Percentiles rank a stretch among this genome's conserved stretches.
Conservation (phyloP, 2,888 invertebrate genomes). For the Stictocephala bisonia region DNA sequence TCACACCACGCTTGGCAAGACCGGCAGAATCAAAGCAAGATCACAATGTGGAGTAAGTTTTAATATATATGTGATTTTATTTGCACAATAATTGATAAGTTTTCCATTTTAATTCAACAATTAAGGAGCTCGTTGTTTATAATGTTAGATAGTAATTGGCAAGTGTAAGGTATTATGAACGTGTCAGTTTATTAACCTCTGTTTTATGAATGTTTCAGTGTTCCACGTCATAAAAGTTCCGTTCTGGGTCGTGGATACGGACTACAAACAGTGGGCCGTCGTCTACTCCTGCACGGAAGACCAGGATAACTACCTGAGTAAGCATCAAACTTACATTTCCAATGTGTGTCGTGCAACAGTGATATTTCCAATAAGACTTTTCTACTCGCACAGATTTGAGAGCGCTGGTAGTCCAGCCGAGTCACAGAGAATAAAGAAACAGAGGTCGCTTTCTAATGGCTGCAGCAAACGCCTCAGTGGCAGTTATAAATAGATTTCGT, state of each 20-base stretch:
- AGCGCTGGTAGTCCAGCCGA: no score
- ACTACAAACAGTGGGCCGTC: constrained; percentile 29
- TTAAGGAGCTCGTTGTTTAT: background rate
- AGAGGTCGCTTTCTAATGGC: no score
- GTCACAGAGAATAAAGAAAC: no score
- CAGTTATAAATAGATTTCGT: no score
- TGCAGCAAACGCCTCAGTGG: no score
- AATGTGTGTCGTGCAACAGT: no score
- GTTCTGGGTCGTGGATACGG: constrained; percentile 41
- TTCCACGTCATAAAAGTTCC: constrained; percentile 37
- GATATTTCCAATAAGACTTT: no score
- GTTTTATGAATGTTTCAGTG: constrained; percentile 31
- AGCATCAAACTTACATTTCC: no score
- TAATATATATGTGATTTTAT: background rate
- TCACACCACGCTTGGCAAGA: constrained; percentile 27
- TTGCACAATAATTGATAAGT: background rate
- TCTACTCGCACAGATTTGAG: no score
- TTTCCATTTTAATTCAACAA: no score
- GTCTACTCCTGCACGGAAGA: constrained; percentile 32
- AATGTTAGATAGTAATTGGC: background rate
- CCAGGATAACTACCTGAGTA: constrained; percentile 10
- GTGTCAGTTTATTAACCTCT: no score
- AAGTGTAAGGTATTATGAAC: no score
- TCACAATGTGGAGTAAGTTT: constrained; percentile 32
- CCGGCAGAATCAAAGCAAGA: background rate